Evolutionary conservation across 1,140 invertebrate genomes (phyloP).

Genomic region (Megalonaias nervosa): DNA sequence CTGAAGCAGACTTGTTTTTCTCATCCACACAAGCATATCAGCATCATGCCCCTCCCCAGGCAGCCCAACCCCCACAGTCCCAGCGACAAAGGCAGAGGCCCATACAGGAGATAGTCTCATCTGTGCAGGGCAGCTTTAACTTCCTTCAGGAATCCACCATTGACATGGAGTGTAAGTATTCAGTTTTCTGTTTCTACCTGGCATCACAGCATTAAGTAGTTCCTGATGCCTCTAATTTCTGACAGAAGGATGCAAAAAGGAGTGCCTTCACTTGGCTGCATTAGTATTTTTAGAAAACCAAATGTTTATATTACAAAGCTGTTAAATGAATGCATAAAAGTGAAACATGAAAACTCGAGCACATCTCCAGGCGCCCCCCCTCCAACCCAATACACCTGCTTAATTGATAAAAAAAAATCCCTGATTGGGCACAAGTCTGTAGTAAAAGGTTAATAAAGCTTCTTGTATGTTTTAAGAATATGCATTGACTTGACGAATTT

Average conservation of each 20-base stretch:
- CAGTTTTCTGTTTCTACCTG: slow-evolving; percentile 25
- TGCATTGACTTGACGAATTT: too few species aligned
- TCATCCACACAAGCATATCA: slow-evolving; percentile 21
- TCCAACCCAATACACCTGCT: too few species aligned
- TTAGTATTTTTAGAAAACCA: background rate
- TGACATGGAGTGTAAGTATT: slow-evolving; percentile 64
- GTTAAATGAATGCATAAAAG: too few species aligned
- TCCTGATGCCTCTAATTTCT: background rate
- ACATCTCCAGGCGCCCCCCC: too few species aligned
- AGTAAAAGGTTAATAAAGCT: too few species aligned
- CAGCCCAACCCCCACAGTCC: background rate
- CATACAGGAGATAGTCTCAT: slow-evolving; percentile 68
- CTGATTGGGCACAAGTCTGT: too few species aligned
- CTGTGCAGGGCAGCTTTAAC: slow-evolving; percentile 70
- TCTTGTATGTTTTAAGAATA: too few species aligned
- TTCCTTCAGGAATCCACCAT: slow-evolving; percentile 72
- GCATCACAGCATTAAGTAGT: background rate
- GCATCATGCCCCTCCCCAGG: too few species aligned
- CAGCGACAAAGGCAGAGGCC: slow-evolving; percentile 41
- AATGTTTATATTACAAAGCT: too few species aligned
- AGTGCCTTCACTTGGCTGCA: background rate
- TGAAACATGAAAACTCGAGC: too few species aligned
- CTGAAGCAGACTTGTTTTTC: slow-evolving; percentile 25
- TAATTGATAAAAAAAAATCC: too few species aligned
- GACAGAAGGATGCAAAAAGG: background rate